Evolutionary conservation across 2,888 invertebrate species (phyloP).

Genomic region (Drosophila paranaensis): DNA sequence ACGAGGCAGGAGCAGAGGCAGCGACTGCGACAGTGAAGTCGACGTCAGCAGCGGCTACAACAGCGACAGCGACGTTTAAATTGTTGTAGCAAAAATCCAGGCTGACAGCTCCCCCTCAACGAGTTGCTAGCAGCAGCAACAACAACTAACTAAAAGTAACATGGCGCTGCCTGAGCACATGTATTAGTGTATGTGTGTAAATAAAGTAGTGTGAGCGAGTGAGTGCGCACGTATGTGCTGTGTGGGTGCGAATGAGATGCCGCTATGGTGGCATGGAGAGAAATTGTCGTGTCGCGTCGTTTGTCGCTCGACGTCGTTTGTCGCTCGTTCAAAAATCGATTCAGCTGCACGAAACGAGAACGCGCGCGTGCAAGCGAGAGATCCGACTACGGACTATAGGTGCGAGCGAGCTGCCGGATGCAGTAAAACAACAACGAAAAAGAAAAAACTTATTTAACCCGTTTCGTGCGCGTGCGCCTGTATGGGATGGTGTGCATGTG

Average conservation of each 20-base stretch:
- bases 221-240: constrained; percentile 21
- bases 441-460: constrained; percentile 64
- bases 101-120: constrained; percentile 76
- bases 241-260: constrained; percentile 48
- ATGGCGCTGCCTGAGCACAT: constrained; percentile 63
- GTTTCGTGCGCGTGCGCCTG: constrained; percentile 72
- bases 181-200: constrained; percentile 42
- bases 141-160: constrained; percentile 74
- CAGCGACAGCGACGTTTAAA: constrained; percentile 56
- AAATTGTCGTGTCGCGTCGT: constrained; percentile 72
- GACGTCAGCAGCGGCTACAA: constrained; percentile 46
- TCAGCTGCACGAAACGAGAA: constrained; percentile 67
- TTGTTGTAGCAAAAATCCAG: constrained; percentile 76
- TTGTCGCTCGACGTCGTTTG: constrained; percentile 38
- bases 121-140: constrained; percentile 37
- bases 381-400: constrained; percentile 2
- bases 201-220: constrained; percentile 51
- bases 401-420: constrained; percentile 54
- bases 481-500: constrained; percentile 16
- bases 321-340: constrained; percentile 75
- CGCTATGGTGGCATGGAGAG: constrained; percentile 50
- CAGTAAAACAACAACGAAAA: constrained; percentile 43
- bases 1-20: constrained; percentile 37
- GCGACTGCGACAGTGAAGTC: constrained; percentile 28
- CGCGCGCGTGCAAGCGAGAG: constrained; percentile 60